A percentile compares a stretch with the other conserved stretches of the same genome.
Conservation (phyloP, 2,113 vertebrate species). For the Antidorcas marsupialis region DNA sequence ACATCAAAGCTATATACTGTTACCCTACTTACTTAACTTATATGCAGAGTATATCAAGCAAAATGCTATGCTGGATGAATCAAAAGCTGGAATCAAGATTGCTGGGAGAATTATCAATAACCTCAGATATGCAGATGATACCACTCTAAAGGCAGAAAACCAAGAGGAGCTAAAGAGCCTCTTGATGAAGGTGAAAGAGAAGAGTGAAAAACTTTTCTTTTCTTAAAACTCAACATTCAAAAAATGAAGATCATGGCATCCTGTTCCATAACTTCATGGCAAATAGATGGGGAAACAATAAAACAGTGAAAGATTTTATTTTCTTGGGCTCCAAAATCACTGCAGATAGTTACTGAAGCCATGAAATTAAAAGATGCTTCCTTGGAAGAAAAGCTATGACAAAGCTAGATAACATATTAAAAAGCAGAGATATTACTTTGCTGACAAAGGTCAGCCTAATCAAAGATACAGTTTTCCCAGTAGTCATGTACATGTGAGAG, state of each 20-base stretch:
- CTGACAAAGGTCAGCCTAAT: background rate
- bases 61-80: background rate
- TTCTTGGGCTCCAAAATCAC: background rate
- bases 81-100: background rate
- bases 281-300: background rate
- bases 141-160: background rate
- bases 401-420: background rate
- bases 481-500: background rate
- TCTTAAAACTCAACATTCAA: background rate
- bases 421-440: background rate
- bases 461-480: background rate
- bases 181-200: background rate
- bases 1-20: background rate
- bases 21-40: background rate
- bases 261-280: accelerated
- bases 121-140: background rate
- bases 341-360: background rate
- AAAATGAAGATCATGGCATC: background rate
- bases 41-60: background rate
- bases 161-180: background rate
- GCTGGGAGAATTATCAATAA: background rate
- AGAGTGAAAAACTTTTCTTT: background rate
- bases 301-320: background rate
- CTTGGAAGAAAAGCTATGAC: background rate
- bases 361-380: background rate